Evolutionary conservation across 1,140 invertebrate genomes (phyloP), one percentile per base, ranked within the genome.

Genomic region (Liolophura sinensis): DNA sequence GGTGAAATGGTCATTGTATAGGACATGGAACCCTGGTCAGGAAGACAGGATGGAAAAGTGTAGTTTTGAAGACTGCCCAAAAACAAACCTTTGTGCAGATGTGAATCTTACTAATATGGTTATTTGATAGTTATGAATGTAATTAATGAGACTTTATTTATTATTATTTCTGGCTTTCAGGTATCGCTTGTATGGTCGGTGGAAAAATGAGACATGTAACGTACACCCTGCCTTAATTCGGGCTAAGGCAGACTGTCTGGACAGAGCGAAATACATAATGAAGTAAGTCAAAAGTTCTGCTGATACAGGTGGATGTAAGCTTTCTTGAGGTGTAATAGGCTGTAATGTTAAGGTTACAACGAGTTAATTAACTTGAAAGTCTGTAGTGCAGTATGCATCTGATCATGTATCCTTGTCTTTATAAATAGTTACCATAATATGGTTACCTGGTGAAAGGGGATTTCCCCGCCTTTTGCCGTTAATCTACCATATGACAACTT

Each of bases 261-360:
- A 97, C 74, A 92, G 93, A 77, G 93, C 97, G 9, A 97, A 97
- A 79, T 95, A 94, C 68, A 92, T 98, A 11, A 97, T 99, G 93
- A 98, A 98, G 86, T 87, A 72, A 78, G 84, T 78, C 1, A 16
- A 9, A 4, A 22, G n/a, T 7, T 58, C 12, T n/a, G n/a, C n/a
- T n/a, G n/a, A n/a, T n/a, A n/a, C n/a, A n/a, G n/a, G n/a, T n/a
- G n/a, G n/a, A n/a, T n/a, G n/a, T n/a, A n/a, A n/a, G n/a, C n/a
- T n/a, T n/a, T n/a, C n/a, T n/a, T n/a, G n/a, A n/a, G n/a, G n/a
- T n/a, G n/a, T n/a, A n/a, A n/a, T n/a, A n/a, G n/a, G n/a, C n/a
- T n/a, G n/a, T n/a, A n/a, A n/a, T n/a, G n/a, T n/a, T n/a, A n/a
- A 54, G 24, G 31, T 54, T 54, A 54, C 3, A 54, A 54, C 7